Percentiles rank a stretch among this genome's conserved stretches.
Evolutionary conservation across 2,113 vertebrate genomes (phyloP).

Genomic region (Carassius carassius): DNA sequence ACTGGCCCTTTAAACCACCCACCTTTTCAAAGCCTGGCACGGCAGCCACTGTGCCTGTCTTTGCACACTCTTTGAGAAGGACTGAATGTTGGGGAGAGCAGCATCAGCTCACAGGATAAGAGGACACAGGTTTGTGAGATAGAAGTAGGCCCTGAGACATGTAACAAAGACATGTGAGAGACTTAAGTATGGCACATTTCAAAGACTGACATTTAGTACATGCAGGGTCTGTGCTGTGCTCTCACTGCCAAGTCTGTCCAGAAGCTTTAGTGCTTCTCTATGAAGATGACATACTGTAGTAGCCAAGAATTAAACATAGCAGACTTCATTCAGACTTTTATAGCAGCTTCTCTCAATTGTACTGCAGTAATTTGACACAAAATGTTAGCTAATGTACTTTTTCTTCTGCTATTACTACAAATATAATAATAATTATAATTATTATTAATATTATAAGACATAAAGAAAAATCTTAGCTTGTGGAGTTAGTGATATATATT

Average conservation of each 20-base stretch:
- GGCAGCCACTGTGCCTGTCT: not conserved
- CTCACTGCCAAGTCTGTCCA: not conserved
- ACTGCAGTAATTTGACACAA: not conserved
- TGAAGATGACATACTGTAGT: not conserved
- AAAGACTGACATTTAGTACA: constrained; percentile 16
- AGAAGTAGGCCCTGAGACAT: not conserved
- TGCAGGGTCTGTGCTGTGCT: not conserved
- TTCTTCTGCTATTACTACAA: no score
- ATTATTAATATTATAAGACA: no score
- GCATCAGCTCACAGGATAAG: not conserved
- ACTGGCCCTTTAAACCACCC: no score
- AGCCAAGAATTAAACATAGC: not conserved
- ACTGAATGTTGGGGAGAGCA: not conserved
- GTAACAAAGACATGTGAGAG: not conserved
- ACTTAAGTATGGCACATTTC: not conserved
- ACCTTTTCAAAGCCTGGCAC: not conserved
- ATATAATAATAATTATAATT: no score
- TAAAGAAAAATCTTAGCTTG: no score
- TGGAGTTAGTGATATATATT: no score
- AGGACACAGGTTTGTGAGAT: not conserved
- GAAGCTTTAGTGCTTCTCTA: not conserved
- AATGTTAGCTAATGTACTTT: not conserved
- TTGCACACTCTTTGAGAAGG: not conserved
- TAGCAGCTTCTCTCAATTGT: not conserved
- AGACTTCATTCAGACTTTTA: not conserved